phyloP scores from a whole-genome alignment of 2,888 invertebrate genomes.

The Iselma pallidipennis region DNA sequence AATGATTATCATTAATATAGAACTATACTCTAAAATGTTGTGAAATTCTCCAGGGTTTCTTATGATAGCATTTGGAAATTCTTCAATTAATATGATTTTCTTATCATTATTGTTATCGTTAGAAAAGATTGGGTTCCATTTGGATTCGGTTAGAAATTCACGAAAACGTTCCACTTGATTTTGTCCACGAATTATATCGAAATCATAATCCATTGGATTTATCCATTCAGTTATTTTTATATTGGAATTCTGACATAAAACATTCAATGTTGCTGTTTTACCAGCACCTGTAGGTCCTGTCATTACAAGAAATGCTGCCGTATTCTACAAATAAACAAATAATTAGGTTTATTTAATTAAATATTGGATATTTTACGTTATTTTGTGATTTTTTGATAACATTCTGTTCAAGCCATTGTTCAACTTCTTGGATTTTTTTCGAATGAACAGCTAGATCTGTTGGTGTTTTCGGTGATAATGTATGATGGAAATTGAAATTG shows the following conservation, averaged over 20 bases:
- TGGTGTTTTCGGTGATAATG: constrained; percentile 62
- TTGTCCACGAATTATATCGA: constrained; percentile 59
- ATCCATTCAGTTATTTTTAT: constrained; percentile 77
- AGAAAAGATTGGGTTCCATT: constrained; percentile 67
- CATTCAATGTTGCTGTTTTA: constrained; percentile 74
- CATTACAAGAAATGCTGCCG: constrained; percentile 66
- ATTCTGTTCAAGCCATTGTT: constrained; percentile 64
- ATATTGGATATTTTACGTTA: neutral
- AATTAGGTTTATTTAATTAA: constrained; percentile 2
- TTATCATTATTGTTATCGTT: constrained; percentile 57
- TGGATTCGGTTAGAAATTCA: constrained; percentile 77
- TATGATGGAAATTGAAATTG: constrained; percentile 62
- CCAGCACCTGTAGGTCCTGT: constrained; percentile 86
- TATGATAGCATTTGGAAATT: constrained; percentile 79
- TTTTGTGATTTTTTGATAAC: constrained; percentile 3
- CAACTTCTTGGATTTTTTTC: constrained; percentile 75
- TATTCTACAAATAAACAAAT: constrained; percentile 39
- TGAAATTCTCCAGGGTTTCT: constrained; percentile 68
- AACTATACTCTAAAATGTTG: constrained; percentile 68
- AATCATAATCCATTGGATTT: constrained; percentile 74
- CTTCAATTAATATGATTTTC: constrained; percentile 73
- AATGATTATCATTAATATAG: neutral
- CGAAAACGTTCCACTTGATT: constrained; percentile 72
- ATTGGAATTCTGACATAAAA: constrained; percentile 66
- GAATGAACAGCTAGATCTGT: constrained; percentile 73